phyloP scores from a whole-genome alignment of 2,888 invertebrate genomes.

The Eupsilia transversa region DNA sequence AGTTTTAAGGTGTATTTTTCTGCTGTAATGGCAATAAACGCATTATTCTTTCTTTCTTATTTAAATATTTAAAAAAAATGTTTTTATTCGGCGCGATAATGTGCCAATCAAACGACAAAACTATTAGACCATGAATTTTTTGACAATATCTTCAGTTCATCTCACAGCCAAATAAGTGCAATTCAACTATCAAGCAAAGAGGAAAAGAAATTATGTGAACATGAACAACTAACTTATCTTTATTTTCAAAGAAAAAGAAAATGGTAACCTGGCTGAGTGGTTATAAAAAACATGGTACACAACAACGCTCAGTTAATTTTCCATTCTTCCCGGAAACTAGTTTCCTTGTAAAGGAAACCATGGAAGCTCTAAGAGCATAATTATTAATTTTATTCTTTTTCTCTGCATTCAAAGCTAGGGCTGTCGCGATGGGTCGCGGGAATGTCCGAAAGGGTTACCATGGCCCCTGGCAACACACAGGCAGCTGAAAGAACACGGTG shows the following conservation, averaged over 20 bases:
- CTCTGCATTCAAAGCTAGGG: constrained; percentile 18
- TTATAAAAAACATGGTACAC: background rate
- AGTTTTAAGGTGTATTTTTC: too few relatives aligned
- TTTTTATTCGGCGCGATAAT: too few relatives aligned
- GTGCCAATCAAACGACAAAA: too few relatives aligned
- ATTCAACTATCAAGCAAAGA: background rate
- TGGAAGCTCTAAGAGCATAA: constrained; percentile 26
- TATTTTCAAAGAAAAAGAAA: background rate
- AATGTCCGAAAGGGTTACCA: too few relatives aligned
- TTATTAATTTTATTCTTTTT: constrained; percentile 43
- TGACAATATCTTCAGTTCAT: background rate
- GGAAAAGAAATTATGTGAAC: background rate
- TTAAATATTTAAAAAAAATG: too few relatives aligned
- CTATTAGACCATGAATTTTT: background rate
- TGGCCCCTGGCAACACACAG: too few relatives aligned
- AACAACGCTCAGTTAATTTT: constrained; percentile 11
- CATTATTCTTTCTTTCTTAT: too few relatives aligned
- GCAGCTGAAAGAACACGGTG: too few relatives aligned
- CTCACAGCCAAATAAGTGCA: background rate
- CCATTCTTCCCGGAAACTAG: constrained; percentile 5
- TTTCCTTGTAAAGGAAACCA: constrained; percentile 11
- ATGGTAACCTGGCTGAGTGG: background rate
- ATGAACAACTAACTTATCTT: too few relatives aligned
- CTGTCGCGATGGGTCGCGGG: too few relatives aligned
- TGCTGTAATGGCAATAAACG: too few relatives aligned